Conservation (phyloP, 2,113 vertebrate species). For the Tyrannus savana region DNA sequence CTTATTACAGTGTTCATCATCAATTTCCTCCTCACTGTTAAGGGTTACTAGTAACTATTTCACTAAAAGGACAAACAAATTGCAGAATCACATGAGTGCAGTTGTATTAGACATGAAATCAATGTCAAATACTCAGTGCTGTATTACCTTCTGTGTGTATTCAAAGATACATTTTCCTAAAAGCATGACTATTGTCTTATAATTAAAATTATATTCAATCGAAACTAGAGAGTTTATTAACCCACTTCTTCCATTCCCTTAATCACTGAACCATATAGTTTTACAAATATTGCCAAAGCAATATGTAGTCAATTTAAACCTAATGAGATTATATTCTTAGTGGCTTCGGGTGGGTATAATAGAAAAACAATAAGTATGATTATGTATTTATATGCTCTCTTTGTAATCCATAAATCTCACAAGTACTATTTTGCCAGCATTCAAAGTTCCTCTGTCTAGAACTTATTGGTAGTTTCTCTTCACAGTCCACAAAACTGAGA, state of each 20-base stretch:
- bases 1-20: constrained; percentile 18
- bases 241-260: background rate
- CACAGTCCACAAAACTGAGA: background rate
- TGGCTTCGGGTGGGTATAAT: constrained; percentile 19
- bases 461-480: background rate
- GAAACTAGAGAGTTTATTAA: constrained; percentile 21
- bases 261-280: constrained; percentile 24
- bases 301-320: constrained; percentile 41
- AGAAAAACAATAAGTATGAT: background rate
- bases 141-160: background rate
- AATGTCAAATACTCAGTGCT: background rate
- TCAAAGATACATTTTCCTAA: background rate
- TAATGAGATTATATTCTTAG: constrained; percentile 58
- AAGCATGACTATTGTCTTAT: constrained; percentile 10
- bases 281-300: constrained; percentile 35
- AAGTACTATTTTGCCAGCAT: background rate
- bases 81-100: background rate
- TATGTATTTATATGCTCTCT: constrained; percentile 8
- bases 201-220: constrained; percentile 8
- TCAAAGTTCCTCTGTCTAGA: background rate
- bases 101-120: background rate
- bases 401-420: constrained; percentile 48
- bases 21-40: constrained; percentile 13
- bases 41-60: background rate
- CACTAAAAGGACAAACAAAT: background rate